Base-by-base conservation (phyloP, 2,113 vertebrate species). In the Atractosteus spatula region DNA sequence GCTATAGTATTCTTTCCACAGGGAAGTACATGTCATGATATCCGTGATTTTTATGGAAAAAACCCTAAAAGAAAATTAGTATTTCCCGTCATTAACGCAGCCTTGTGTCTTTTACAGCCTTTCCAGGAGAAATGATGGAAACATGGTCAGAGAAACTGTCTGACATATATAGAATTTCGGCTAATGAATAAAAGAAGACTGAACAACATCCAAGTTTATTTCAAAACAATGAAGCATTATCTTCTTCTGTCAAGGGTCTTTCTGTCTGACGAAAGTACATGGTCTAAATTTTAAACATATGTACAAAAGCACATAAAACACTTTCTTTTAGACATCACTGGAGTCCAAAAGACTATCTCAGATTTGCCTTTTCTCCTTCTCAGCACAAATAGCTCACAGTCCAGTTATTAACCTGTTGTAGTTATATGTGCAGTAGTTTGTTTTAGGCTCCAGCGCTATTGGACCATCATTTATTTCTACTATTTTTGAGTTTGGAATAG, bases 201-300 rank as follows among this genome's bases (percentile, higher is more conserved):
- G 79, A 82, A 83, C 72, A 74, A 77, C 74, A 74, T 83, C 78
- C 82, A 83, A 78, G 74, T 75, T 80, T 68, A 70, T 82, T 75
- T 81, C 77, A 81, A 83, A 77, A 86, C 82, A 81, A 80, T 82
- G 78, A 82, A 69, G 77, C 78, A 67, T 83, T 80, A 72, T 82
- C 76, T 76, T 54, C 70, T 75, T 79, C 79, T 81, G 80, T 79
- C 80, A 74, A 78, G 80, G 80, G 83, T 82, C 75, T 78, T 83
- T 83, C 79, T 67, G 71, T 83, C 78, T 79, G 74, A 81, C 76
- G 69, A 65, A 74, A 77, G 75, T 76, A 80, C 73, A 76, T 77
- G 79, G 78, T 80, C 77, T 79, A 83, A 81, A 83, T 83, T 81
- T 77, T 70, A 79, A 85, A 85, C 83, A 85, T 77, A 81, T 83